Percentiles rank a stretch among this genome's conserved stretches.
Evolutionary conservation across 2,888 invertebrate species (phyloP).

Genomic region (Cynaeus angustus): DNA sequence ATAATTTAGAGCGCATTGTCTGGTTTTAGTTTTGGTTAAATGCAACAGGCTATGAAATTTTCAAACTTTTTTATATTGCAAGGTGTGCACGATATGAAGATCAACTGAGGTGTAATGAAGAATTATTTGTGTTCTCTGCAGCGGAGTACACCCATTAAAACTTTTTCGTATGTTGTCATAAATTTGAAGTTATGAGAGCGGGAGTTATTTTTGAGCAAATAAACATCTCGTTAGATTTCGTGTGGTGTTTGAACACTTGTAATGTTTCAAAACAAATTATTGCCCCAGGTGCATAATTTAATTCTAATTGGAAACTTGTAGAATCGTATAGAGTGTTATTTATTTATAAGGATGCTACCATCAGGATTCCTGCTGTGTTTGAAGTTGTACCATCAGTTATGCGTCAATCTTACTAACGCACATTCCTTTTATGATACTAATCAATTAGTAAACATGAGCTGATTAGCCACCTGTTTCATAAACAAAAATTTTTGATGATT

Average conservation of each 20-base stretch:
- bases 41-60: constrained; percentile 37
- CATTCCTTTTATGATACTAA: constrained; percentile 29
- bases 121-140: constrained; percentile 30
- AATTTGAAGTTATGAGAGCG: constrained; percentile 9
- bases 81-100: constrained; percentile 43
- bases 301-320: constrained; percentile 46
- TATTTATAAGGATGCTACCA: constrained; percentile 51
- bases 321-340: constrained; percentile 40
- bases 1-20: constrained; percentile 38
- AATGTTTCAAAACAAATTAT: constrained; percentile 45
- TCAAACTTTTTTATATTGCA: constrained; percentile 17
- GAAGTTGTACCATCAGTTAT: constrained; percentile 49
- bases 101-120: constrained; percentile 46
- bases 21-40: constrained; percentile 33
- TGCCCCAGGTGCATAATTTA: constrained; percentile 47
- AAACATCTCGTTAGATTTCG: constrained; percentile 27
- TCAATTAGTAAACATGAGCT: constrained; percentile 21
- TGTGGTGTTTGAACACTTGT: constrained; percentile 35
- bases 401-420: constrained; percentile 39
- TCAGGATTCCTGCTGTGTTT: constrained; percentile 46
- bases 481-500: not conserved
- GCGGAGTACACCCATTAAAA: constrained; percentile 31
- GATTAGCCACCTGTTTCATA: constrained; percentile 24
- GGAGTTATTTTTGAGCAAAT: constrained; percentile 26
- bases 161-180: constrained; percentile 19